Evolutionary conservation across 23 tunicate species (phyloP), one percentile per base, ranked within the genome.

Genomic region (Diplosoma virens): DNA sequence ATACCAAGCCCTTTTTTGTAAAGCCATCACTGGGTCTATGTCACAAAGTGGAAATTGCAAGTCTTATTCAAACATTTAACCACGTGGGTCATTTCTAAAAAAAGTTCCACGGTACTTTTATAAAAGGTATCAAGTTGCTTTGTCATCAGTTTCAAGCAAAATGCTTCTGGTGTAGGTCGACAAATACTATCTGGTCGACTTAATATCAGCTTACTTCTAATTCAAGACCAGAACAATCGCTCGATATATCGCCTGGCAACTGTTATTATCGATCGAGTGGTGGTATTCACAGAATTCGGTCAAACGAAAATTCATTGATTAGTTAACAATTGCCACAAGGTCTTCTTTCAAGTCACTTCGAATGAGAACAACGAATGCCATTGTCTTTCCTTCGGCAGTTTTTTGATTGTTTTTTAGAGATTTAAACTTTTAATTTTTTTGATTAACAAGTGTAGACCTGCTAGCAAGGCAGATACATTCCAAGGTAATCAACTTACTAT

Each of bases 161-260:
- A n/a, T n/a, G n/a, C n/a, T n/a, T n/a, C n/a, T n/a, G n/a, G n/a
- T n/a, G n/a, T n/a, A n/a, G n/a, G n/a, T n/a, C n/a, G n/a, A n/a
- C n/a, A n/a, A n/a, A n/a, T n/a, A n/a, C n/a, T n/a, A n/a, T n/a
- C n/a, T n/a, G n/a, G n/a, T 41, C 14, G 50, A 9, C 14, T 14
- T 14, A 41, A 9, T 41, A 61, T 61, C 69, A 61, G 30, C 35
- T 61, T 61, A 61, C 69, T 61, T 61, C 69, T 35, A 6, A 27
- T 14, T 6, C 24, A 11, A 22, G 6, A 20, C 25, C 63, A 11
- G 18, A 6, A 61, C 34, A 27, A 61, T 27, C 4, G 69, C 69
- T 22, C 2, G 3, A 5, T 28, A 61, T 61, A 22, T 61, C 69
- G 30, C 69, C 69, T 27, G 30, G 69, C 69, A 61, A 61, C 69